These are phyloP conservation scores for Brachyptera risi DNA, from an alignment of 2,888 invertebrate species.

Conservation along the genomic window DNA sequence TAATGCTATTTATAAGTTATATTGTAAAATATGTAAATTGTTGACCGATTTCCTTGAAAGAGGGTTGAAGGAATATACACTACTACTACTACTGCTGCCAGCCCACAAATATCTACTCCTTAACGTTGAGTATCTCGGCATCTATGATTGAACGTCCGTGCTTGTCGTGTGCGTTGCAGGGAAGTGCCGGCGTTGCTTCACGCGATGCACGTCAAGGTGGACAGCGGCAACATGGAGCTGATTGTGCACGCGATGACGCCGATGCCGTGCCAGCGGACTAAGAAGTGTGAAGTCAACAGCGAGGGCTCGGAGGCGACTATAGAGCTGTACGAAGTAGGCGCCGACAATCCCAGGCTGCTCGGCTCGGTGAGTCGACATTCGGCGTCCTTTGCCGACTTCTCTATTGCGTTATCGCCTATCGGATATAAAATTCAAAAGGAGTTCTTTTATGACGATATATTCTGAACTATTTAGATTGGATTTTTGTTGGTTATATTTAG, in stretches of 20 bases:
- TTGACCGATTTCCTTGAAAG: too few relatives aligned
- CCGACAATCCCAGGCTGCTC: not conserved
- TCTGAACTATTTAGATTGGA: not conserved
- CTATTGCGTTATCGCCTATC: not conserved
- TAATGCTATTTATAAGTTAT: too few relatives aligned
- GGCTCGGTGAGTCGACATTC: conserved; percentile 9
- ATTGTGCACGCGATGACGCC: not conserved
- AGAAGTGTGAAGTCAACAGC: not conserved
- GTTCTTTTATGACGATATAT: not conserved
- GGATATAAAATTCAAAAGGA: not conserved
- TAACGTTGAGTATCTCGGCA: too few relatives aligned
- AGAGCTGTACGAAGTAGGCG: conserved; percentile 1
- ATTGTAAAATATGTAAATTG: too few relatives aligned
- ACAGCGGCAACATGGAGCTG: not conserved
- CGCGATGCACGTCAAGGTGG: conserved; percentile 1
- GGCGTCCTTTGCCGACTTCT: not conserved
- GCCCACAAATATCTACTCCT: too few relatives aligned
- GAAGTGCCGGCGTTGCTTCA: conserved; percentile 8
- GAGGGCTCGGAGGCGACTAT: not conserved
- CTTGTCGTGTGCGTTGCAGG: too few relatives aligned
- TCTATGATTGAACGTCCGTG: too few relatives aligned
- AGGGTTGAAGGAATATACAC: too few relatives aligned
- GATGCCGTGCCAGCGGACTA: conserved; percentile 10
- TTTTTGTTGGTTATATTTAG: not conserved
- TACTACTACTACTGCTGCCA: too few relatives aligned